A percentile compares a stretch with the other conserved stretches of the same genome.
Evolutionary conservation across 2,888 invertebrate species (phyloP).

Genomic region (Pseudolycoriella hygida): DNA sequence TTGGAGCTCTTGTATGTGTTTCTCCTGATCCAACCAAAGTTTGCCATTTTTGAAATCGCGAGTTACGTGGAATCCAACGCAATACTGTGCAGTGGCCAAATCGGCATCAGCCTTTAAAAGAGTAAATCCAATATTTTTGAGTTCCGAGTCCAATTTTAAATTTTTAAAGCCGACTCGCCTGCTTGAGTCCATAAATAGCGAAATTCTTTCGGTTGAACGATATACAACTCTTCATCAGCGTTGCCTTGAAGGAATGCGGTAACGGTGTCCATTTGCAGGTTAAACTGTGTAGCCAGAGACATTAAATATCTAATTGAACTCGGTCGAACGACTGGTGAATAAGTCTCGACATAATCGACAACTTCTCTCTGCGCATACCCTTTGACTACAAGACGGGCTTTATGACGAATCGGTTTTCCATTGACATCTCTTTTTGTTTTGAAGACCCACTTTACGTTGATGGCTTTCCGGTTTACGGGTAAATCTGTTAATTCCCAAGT

Average conservation of each 20-base stretch:
- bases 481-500: neutral
- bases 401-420: conserved; percentile 7
- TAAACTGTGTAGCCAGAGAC: conserved; percentile 5
- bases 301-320: conserved; percentile 5
- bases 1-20: conserved; percentile 6
- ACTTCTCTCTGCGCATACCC: conserved; percentile 8
- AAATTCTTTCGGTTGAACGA: conserved; percentile 7
- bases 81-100: neutral
- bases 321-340: conserved; percentile 5
- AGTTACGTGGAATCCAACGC: neutral
- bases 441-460: conserved; percentile 9
- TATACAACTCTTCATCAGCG: conserved; percentile 2
- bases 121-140: conserved; percentile 1
- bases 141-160: conserved; percentile 2
- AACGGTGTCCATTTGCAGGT: conserved; percentile 5
- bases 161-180: conserved; percentile 6
- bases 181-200: conserved; percentile 10
- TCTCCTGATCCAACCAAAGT: conserved; percentile 6
- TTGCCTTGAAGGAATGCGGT: conserved; percentile 5
- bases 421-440: conserved; percentile 7
- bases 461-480: conserved; percentile 3
- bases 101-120: conserved; percentile 6
- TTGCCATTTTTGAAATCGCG: neutral
- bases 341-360: conserved; percentile 5
- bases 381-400: conserved; percentile 8